Percentiles rank a stretch among this genome's conserved stretches.
Evolutionary conservation across 2,113 vertebrate species (phyloP).

Genomic region (Cochlearius cochlearius): DNA sequence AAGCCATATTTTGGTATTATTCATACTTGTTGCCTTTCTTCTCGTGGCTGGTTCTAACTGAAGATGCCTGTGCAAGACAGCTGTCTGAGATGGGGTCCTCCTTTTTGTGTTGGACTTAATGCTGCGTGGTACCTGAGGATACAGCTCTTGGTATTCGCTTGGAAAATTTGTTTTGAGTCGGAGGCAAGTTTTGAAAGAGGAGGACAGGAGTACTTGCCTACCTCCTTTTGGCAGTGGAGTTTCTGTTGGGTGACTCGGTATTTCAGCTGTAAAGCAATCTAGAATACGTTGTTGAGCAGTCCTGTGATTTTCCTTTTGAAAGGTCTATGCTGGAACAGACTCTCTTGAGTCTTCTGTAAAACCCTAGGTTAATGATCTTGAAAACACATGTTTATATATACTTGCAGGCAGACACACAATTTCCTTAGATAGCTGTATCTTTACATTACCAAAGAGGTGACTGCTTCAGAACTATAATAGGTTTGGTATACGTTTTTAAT

Average conservation of each 20-base stretch:
- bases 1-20: neutral
- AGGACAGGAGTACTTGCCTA: neutral
- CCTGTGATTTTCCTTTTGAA: neutral
- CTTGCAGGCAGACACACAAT: rapidly evolving
- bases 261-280: neutral
- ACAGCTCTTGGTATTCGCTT: neutral
- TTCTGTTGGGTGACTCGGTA: neutral
- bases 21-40: neutral
- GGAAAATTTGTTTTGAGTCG: neutral
- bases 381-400: neutral
- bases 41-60: neutral
- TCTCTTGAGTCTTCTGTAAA: neutral
- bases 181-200: neutral
- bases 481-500: neutral
- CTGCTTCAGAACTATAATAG: neutral
- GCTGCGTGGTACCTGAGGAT: neutral
- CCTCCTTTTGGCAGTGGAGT: neutral
- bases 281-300: neutral
- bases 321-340: neutral
- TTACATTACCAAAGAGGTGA: neutral
- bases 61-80: neutral
- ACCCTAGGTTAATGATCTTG: neutral
- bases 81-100: neutral
- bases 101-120: neutral
- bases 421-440: neutral